Evolutionary conservation across 1,140 invertebrate genomes (phyloP).

Genomic region (Drosophila tani): DNA sequence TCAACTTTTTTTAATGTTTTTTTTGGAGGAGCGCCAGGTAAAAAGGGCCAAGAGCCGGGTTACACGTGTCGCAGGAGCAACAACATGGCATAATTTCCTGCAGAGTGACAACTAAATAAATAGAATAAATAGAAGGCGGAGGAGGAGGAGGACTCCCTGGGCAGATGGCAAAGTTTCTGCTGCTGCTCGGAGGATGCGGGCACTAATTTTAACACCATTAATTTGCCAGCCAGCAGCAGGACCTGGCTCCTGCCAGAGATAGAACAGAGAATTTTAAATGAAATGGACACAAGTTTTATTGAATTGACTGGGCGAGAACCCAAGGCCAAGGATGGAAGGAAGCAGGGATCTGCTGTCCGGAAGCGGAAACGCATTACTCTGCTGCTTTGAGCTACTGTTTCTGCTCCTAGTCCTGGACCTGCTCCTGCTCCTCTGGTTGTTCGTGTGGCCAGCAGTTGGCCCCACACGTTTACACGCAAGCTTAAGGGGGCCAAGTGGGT

Average conservation of each 20-base stretch:
- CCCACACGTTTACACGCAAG: constrained; percentile 69
- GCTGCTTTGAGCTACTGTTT: constrained; percentile 36
- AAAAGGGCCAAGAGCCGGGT: constrained; percentile 38
- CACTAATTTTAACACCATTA: constrained; percentile 83
- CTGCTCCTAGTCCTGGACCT: constrained; percentile 11
- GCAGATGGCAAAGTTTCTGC: constrained; percentile 44
- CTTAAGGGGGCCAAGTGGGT: constrained; percentile 20
- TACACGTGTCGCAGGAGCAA: constrained; percentile 66
- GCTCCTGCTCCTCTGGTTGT: constrained; percentile 25
- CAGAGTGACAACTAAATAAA: constrained; percentile 82
- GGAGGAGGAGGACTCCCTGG: not conserved
- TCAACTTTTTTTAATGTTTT: not conserved
- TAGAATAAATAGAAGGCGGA: constrained; percentile 64
- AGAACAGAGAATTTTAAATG: constrained; percentile 81
- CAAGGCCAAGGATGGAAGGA: constrained; percentile 5
- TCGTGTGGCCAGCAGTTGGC: constrained; percentile 41
- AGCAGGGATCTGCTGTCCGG: constrained; percentile 30
- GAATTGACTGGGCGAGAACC: constrained; percentile 63
- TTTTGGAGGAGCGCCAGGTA: not conserved
- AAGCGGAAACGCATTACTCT: constrained; percentile 80
- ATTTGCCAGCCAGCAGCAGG: constrained; percentile 54
- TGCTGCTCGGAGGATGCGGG: constrained; percentile 38
- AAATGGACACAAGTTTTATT: constrained; percentile 84
- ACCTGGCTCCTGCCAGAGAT: constrained; percentile 27
- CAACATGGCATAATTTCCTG: constrained; percentile 71